Conservation (phyloP, 1,140 invertebrate species). For the Drosophila kepulauana region DNA sequence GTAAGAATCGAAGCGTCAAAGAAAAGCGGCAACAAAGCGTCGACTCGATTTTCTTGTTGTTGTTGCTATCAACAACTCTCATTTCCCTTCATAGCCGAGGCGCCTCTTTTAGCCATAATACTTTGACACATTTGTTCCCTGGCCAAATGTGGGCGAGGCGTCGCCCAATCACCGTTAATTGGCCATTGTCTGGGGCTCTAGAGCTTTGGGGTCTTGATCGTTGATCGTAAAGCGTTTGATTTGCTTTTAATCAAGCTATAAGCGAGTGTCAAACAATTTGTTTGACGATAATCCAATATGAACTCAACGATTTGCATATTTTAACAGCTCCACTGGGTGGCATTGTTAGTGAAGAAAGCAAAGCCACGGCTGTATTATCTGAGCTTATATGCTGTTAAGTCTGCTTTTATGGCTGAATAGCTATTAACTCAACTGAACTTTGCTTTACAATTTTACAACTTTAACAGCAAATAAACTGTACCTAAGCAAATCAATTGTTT, state of each 20-base stretch:
- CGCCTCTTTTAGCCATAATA: slow-evolving; percentile 68
- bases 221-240: slow-evolving; percentile 62
- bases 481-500: no score
- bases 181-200: slow-evolving; percentile 23
- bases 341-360: neutral
- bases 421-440: neutral
- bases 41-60: slow-evolving; percentile 45
- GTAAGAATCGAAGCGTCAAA: slow-evolving; percentile 37
- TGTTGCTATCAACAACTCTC: slow-evolving; percentile 29
- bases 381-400: slow-evolving; percentile 3
- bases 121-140: slow-evolving; percentile 51
- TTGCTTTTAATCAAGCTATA: slow-evolving; percentile 65
- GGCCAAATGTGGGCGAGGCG: slow-evolving; percentile 51
- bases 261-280: slow-evolving; percentile 71
- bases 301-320: slow-evolving; percentile 28
- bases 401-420: slow-evolving; percentile 9
- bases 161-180: slow-evolving; percentile 38
- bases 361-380: neutral
- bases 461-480: no score
- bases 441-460: no score
- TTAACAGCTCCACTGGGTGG: slow-evolving; percentile 18
- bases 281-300: slow-evolving; percentile 47
- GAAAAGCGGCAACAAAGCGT: slow-evolving; percentile 31
- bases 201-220: slow-evolving; percentile 14
- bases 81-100: slow-evolving; percentile 69